Conservation (phyloP, 2,797 vertebrate species). For the Nannoperca australis region DNA sequence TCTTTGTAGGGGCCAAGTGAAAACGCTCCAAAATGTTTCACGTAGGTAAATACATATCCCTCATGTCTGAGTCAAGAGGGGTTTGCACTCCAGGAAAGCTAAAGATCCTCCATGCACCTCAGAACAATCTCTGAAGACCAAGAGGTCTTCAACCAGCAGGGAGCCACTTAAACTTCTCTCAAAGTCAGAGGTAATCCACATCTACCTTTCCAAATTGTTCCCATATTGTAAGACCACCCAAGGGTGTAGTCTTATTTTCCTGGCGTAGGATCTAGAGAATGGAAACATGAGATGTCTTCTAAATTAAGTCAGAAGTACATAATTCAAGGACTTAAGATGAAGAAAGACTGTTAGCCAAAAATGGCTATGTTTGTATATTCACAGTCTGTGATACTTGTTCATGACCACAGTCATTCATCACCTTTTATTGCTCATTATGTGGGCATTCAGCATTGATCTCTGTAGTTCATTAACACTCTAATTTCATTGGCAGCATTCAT, state of each 20-base stretch:
- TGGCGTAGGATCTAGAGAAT: constrained; percentile 44
- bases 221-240: constrained; percentile 62
- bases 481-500: neutral
- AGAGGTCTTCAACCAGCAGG: neutral
- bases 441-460: constrained; percentile 14
- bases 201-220: constrained; percentile 51
- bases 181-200: constrained; percentile 29
- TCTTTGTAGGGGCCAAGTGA: neutral
- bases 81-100: constrained; percentile 14
- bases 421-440: constrained; percentile 24
- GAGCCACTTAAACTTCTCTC: constrained; percentile 4
- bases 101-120: constrained; percentile 1
- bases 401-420: constrained; percentile 48
- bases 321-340: constrained; percentile 37
- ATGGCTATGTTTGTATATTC: constrained; percentile 47
- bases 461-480: constrained; percentile 28
- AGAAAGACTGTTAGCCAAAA: constrained; percentile 16
- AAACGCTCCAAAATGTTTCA: neutral
- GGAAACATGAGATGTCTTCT: constrained; percentile 48
- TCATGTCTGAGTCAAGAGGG: constrained; percentile 13
- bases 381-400: constrained; percentile 35
- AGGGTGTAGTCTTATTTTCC: constrained; percentile 65
- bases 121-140: neutral
- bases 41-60: neutral
- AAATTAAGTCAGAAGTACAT: constrained; percentile 45